A percentile compares a stretch with the other conserved stretches of the same genome.
phyloP scores from a whole-genome alignment of 2,797 vertebrate species.

The Kryptolebias ocellatus region DNA sequence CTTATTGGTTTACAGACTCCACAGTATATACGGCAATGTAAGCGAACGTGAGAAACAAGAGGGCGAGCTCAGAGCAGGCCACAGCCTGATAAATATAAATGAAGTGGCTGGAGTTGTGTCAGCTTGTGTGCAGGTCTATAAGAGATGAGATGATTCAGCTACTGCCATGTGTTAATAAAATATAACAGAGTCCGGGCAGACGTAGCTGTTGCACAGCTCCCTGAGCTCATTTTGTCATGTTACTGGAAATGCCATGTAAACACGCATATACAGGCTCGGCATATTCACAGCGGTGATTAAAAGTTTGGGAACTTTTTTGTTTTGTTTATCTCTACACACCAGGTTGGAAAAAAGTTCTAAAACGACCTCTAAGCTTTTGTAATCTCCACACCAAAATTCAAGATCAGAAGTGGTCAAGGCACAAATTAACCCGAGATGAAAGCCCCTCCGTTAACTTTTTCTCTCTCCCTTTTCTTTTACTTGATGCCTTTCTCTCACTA shows the following conservation, averaged over 20 bases:
- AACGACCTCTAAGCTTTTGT: too few relatives aligned
- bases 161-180: conserved; percentile 75
- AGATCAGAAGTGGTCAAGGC: too few relatives aligned
- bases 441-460: too few relatives aligned
- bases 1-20: conserved; percentile 9
- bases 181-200: conserved; percentile 57
- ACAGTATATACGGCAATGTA: conserved; percentile 44
- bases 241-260: conserved; percentile 51
- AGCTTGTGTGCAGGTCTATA: conserved; percentile 50
- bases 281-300: conserved; percentile 27
- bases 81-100: conserved; percentile 63
- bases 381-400: too few relatives aligned
- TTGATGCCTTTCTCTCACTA: too few relatives aligned
- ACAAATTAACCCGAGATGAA: too few relatives aligned
- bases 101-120: conserved; percentile 66
- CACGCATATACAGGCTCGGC: conserved; percentile 38
- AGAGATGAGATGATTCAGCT: conserved; percentile 65
- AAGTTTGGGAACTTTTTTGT: not conserved
- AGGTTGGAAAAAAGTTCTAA: too few relatives aligned
- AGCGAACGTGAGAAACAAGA: conserved; percentile 39
- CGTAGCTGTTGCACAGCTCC: conserved; percentile 48
- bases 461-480: too few relatives aligned
- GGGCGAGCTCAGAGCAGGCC: conserved; percentile 11
- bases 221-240: conserved; percentile 52
- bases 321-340: too few relatives aligned